A percentile compares a stretch with the other conserved stretches of the same genome.
Evolutionary conservation across 2,888 invertebrate species (phyloP).

Genomic region (Lasioglossum figueresi): DNA sequence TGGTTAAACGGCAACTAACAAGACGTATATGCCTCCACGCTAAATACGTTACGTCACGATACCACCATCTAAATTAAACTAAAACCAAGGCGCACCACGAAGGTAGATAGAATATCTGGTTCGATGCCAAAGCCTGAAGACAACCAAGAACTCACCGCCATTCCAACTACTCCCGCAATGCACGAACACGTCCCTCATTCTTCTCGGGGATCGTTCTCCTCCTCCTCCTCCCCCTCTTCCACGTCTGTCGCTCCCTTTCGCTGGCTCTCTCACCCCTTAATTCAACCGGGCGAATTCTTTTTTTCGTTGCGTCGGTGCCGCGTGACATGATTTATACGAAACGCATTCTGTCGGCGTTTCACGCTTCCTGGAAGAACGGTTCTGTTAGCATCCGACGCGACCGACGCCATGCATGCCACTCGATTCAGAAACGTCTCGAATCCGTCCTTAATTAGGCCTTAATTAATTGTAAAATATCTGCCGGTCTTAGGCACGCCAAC

Average conservation of each 20-base stretch:
- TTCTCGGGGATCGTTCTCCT: constrained; percentile 49
- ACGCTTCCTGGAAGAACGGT: constrained; percentile 56
- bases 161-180: constrained; percentile 78
- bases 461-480: constrained; percentile 53
- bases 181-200: constrained; percentile 72
- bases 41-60: constrained; percentile 77
- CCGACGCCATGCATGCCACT: constrained; percentile 40
- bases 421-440: constrained; percentile 39
- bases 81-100: constrained; percentile 75
- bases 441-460: constrained; percentile 58
- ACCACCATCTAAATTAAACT: constrained; percentile 78
- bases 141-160: constrained; percentile 75
- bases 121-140: constrained; percentile 76
- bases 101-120: constrained; percentile 77
- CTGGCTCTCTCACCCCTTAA: constrained; percentile 38
- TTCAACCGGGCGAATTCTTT: constrained; percentile 47
- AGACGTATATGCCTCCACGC: constrained; percentile 65
- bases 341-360: constrained; percentile 63
- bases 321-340: constrained; percentile 56
- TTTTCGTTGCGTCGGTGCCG: neutral
- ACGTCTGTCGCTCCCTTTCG: constrained; percentile 22
- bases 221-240: constrained; percentile 7
- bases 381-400: constrained; percentile 33
- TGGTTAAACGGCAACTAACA: constrained; percentile 70
- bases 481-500: constrained; percentile 8